These are phyloP conservation scores for Nycticryphes semicollaris DNA, from an alignment of 2,113 vertebrate species.

Conservation along the genomic window DNA sequence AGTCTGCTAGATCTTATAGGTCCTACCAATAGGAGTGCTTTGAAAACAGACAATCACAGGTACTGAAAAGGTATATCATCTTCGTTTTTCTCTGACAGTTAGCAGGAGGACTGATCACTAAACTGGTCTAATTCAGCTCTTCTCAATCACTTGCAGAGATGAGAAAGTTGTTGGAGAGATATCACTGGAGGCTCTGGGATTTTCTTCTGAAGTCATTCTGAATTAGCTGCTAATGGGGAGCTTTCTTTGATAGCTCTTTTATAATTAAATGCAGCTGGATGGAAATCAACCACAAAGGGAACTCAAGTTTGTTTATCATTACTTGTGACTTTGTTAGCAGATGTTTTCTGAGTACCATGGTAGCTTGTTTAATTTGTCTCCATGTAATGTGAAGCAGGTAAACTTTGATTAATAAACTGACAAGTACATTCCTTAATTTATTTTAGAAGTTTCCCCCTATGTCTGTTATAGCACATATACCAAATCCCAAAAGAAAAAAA, in stretches of 20 bases:
- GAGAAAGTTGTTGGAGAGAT: slow-evolving; percentile 73
- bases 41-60: slow-evolving; percentile 3
- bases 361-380: slow-evolving; percentile 81
- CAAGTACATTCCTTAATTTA: slow-evolving; percentile 73
- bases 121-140: slow-evolving; percentile 51
- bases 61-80: background rate
- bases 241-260: slow-evolving; percentile 83
- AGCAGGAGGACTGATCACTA: slow-evolving; percentile 44
- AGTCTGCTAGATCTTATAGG: background rate
- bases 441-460: slow-evolving; percentile 74
- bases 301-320: slow-evolving; percentile 83
- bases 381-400: slow-evolving; percentile 78
- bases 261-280: slow-evolving; percentile 86
- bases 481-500: slow-evolving; percentile 72
- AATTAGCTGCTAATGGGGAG: slow-evolving; percentile 83
- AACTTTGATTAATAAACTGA: slow-evolving; percentile 82
- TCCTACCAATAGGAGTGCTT: background rate
- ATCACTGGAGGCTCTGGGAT: slow-evolving; percentile 78
- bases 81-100: background rate
- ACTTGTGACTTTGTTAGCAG: slow-evolving; percentile 81
- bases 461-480: slow-evolving; percentile 68
- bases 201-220: slow-evolving; percentile 84
- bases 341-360: slow-evolving; percentile 79
- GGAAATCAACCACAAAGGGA: slow-evolving; percentile 83
- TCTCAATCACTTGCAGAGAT: slow-evolving; percentile 69